A percentile compares a stretch with the other conserved stretches of the same genome.
These are phyloP conservation scores for Mobula hypostoma DNA, from an alignment of 2,113 vertebrate species.

Conservation along the genomic window DNA sequence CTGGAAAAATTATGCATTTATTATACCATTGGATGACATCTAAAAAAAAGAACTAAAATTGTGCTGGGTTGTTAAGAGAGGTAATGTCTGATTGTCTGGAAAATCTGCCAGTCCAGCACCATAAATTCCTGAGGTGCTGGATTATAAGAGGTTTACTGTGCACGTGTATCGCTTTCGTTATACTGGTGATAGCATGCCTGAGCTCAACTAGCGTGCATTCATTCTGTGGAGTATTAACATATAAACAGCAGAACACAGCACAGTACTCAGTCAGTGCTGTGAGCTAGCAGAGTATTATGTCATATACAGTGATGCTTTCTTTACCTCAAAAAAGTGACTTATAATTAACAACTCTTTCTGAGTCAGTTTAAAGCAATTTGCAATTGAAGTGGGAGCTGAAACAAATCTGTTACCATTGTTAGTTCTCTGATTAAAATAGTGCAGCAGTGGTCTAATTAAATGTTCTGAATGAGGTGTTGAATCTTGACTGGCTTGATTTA, in stretches of 20 bases:
- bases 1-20: no score
- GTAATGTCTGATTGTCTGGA: no score
- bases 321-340: not conserved
- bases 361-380: not conserved
- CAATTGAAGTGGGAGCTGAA: not conserved
- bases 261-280: not conserved
- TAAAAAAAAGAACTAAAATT: no score
- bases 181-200: not conserved
- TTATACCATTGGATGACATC: no score
- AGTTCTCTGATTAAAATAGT: not conserved
- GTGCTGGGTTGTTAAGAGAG: no score
- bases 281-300: not conserved
- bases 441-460: not conserved
- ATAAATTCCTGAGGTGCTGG: no score
- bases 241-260: not conserved
- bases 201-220: not conserved
- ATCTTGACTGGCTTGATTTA: not conserved
- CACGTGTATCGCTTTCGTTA: no score
- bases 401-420: not conserved
- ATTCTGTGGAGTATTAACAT: not conserved
- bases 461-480: not conserved
- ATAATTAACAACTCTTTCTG: not conserved
- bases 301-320: not conserved
- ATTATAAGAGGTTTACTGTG: no score
- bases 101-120: no score